These are phyloP conservation scores for Seira ritae DNA, from an alignment of 2,888 invertebrate genomes.

Conservation along the genomic window DNA sequence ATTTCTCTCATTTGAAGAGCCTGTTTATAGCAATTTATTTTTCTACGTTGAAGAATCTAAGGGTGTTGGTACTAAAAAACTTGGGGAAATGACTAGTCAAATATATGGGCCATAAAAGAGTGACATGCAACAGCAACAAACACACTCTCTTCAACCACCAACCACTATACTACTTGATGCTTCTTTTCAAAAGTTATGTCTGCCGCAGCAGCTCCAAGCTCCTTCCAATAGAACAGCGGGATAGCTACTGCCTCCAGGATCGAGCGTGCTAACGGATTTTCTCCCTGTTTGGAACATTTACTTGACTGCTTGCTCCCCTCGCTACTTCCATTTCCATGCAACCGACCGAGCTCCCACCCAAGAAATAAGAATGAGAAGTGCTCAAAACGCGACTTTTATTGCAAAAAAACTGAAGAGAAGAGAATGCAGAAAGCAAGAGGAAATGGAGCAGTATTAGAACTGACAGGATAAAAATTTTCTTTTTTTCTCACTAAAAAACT, in stretches of 20 bases:
- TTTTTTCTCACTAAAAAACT: too few relatives aligned
- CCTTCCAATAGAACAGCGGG: slow-evolving; percentile 50
- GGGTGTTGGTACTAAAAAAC: not conserved
- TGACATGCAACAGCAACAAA: not conserved
- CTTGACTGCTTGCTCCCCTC: too few relatives aligned
- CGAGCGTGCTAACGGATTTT: slow-evolving; percentile 37
- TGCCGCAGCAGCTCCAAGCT: slow-evolving; percentile 6
- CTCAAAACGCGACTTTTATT: not conserved
- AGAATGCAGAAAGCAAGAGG: not conserved
- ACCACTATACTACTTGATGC: not conserved
- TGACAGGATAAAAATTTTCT: too few relatives aligned
- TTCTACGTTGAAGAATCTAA: not conserved
- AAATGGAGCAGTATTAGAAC: slow-evolving; percentile 6
- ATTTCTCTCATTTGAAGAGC: too few relatives aligned
- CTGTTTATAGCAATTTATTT: not conserved
- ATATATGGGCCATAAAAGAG: not conserved
- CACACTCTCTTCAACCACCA: not conserved
- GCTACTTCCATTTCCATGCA: slow-evolving; percentile 17
- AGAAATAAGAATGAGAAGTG: slow-evolving; percentile 17
- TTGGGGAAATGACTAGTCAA: slow-evolving; percentile 13
- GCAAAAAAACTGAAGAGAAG: not conserved
- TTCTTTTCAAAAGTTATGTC: not conserved
- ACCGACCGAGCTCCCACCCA: not conserved
- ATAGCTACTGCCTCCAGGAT: slow-evolving; percentile 40
- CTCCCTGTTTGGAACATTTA: too few relatives aligned